phyloP scores from a whole-genome alignment of 2,113 vertebrate genomes.

The Charadrius vociferus region DNA sequence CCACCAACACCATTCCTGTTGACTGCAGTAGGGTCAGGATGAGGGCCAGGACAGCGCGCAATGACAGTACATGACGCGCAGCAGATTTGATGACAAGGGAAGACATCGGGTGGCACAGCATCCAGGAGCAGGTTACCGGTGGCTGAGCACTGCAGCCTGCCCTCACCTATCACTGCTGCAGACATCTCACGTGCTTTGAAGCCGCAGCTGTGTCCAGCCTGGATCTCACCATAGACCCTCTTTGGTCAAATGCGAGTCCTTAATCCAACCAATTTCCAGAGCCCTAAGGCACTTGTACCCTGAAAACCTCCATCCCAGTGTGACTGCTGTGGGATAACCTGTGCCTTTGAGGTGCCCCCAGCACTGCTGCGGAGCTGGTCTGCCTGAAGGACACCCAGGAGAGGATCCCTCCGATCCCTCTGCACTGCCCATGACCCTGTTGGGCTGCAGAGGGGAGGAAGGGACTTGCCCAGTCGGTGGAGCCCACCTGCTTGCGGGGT shows the following conservation, averaged over 20 bases:
- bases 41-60: neutral
- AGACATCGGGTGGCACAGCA: neutral
- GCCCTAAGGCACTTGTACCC: fast-evolving
- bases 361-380: neutral
- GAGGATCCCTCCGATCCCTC: neutral
- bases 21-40: neutral
- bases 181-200: neutral
- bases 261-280: neutral
- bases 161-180: neutral
- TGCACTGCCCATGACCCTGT: neutral
- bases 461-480: neutral
- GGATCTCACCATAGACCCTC: neutral
- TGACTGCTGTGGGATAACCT: neutral
- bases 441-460: neutral
- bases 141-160: neutral
- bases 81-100: neutral
- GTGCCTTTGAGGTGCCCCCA: neutral
- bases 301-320: fast-evolving
- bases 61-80: neutral
- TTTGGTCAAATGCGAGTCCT: neutral
- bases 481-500: neutral
- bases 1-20: neutral
- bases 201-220: neutral
- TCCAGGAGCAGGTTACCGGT: neutral
- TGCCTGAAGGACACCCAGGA: neutral